Evolutionary conservation across 2,797 vertebrate genomes (phyloP).

Genomic region (Neosilurus mollespiculum): DNA sequence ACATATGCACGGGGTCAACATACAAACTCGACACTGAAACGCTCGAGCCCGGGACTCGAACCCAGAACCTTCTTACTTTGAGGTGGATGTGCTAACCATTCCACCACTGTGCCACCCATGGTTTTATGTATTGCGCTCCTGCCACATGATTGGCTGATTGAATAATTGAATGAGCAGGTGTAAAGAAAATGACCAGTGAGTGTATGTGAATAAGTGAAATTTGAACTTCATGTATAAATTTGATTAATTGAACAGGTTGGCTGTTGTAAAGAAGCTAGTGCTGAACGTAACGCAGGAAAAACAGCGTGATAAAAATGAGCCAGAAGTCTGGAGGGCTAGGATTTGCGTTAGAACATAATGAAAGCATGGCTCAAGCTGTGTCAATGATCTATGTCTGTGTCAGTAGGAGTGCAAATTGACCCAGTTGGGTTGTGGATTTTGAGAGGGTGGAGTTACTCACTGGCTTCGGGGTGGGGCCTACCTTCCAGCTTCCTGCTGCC

Average conservation of each 20-base stretch:
- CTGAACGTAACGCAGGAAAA: background rate
- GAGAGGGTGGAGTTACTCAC: slow-evolving; percentile 57
- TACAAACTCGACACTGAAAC: too few relatives aligned
- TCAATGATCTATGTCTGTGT: slow-evolving; percentile 4
- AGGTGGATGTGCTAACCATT: too few relatives aligned
- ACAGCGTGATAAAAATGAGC: background rate
- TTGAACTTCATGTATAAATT: background rate
- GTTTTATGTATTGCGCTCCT: background rate
- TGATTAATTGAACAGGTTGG: background rate
- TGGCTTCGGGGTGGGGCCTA: slow-evolving; percentile 68
- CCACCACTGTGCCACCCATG: too few relatives aligned
- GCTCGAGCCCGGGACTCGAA: too few relatives aligned
- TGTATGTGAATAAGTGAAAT: background rate
- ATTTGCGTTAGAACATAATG: background rate
- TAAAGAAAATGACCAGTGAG: background rate
- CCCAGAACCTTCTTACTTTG: too few relatives aligned
- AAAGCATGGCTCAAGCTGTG: slow-evolving; percentile 1
- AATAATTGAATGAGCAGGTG: background rate
- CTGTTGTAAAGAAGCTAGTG: background rate
- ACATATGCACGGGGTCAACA: too few relatives aligned
- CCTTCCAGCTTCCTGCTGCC: slow-evolving; percentile 91
- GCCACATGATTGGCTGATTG: background rate
- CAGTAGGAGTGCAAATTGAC: slow-evolving; percentile 23
- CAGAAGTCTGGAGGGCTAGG: background rate
- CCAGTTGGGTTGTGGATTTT: slow-evolving; percentile 38